Percentiles rank a stretch among this genome's conserved stretches.
These are phyloP conservation scores for Trididemnum clinides DNA, from an alignment of 23 tunicate species.

Conservation along the genomic window DNA sequence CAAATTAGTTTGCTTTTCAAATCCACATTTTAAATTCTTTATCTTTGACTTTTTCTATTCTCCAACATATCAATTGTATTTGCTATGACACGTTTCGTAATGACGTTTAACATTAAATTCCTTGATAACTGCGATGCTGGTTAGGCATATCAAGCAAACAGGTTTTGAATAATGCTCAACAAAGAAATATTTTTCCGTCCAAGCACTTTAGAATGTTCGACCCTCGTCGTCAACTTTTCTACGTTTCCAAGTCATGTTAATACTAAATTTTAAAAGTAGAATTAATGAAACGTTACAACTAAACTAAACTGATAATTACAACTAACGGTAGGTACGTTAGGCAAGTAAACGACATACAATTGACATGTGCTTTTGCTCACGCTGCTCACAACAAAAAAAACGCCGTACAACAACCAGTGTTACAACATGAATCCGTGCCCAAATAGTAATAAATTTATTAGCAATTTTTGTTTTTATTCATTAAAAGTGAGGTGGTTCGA, in stretches of 20 bases:
- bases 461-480: not conserved
- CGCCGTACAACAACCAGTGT: too few relatives aligned
- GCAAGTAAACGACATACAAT: too few relatives aligned
- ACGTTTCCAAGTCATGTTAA: not conserved
- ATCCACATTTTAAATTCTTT: constrained; percentile 7
- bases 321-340: too few relatives aligned
- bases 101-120: constrained; percentile 17
- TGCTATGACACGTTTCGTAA: constrained; percentile 15
- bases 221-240: constrained; percentile 29
- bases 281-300: not conserved
- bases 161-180: too few relatives aligned
- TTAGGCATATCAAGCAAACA: too few relatives aligned
- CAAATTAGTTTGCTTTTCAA: not conserved
- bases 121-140: not conserved
- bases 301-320: too few relatives aligned
- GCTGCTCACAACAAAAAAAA: too few relatives aligned
- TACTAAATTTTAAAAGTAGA: not conserved
- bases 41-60: not conserved
- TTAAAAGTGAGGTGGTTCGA: not conserved
- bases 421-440: too few relatives aligned
- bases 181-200: too few relatives aligned
- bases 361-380: too few relatives aligned
- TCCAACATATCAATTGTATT: not conserved
- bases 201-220: not conserved
- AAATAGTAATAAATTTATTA: too few relatives aligned